Conservation (phyloP, 2,888 invertebrate species). For the Cantharis lateralis region DNA sequence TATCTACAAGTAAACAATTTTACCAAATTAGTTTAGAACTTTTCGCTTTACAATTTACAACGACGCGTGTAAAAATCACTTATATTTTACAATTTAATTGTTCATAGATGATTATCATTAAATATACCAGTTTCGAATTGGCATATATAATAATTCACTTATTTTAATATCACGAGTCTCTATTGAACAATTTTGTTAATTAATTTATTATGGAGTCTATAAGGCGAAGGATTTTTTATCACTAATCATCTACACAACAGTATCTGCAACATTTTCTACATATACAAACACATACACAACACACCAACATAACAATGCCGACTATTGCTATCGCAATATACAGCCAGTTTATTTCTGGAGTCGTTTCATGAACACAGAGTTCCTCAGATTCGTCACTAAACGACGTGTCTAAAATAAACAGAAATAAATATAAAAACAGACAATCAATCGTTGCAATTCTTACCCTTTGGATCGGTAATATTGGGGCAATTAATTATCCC, state of each 20-base stretch:
- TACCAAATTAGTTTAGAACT: slow-evolving; percentile 32
- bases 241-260: slow-evolving; percentile 47
- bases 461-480: slow-evolving; percentile 60
- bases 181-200: slow-evolving; percentile 17
- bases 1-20: slow-evolving; percentile 27
- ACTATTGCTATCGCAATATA: slow-evolving; percentile 49
- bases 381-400: slow-evolving; percentile 77
- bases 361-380: slow-evolving; percentile 60
- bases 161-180: slow-evolving; percentile 31
- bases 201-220: slow-evolving; percentile 18
- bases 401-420: slow-evolving; percentile 42
- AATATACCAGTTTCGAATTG: slow-evolving; percentile 16
- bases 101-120: slow-evolving; percentile 15
- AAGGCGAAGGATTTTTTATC: slow-evolving; percentile 24
- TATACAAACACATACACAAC: slow-evolving; percentile 52
- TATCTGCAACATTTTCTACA: slow-evolving; percentile 52
- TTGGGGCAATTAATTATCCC: slow-evolving; percentile 88
- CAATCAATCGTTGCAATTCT: slow-evolving; percentile 19
- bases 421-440: not conserved
- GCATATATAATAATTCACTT: slow-evolving; percentile 20
- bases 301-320: slow-evolving; percentile 43
- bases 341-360: slow-evolving; percentile 50
- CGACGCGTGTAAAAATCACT: slow-evolving; percentile 30
- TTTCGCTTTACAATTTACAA: slow-evolving; percentile 32
- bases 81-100: slow-evolving; percentile 23